phyloP scores from a whole-genome alignment of 2,888 invertebrate genomes.

The Lepetodrilus schrolli region DNA sequence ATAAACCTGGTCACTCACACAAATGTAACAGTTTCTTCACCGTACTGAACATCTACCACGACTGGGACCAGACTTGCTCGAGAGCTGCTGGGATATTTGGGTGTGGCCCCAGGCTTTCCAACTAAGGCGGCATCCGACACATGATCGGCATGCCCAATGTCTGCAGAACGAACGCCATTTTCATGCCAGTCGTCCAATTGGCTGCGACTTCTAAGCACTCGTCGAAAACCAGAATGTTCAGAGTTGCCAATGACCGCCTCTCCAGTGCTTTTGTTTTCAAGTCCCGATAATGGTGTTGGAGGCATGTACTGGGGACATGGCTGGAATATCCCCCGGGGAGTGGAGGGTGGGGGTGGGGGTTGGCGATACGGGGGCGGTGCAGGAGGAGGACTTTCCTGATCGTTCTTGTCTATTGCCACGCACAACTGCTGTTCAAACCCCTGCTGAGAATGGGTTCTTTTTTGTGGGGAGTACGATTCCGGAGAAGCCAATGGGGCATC shows the following conservation, averaged over 20 bases:
- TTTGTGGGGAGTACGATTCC: slow-evolving; percentile 46
- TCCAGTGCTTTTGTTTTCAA: neutral
- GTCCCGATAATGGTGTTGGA: neutral
- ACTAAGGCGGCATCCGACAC: neutral
- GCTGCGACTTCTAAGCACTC: neutral
- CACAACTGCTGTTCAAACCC: slow-evolving; percentile 5
- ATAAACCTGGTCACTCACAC: slow-evolving; percentile 27
- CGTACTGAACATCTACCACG: slow-evolving; percentile 34
- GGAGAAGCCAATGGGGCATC: slow-evolving; percentile 42
- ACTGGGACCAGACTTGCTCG: slow-evolving; percentile 35
- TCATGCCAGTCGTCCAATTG: neutral
- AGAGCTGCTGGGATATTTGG: neutral
- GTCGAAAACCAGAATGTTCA: neutral
- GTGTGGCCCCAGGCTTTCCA: neutral
- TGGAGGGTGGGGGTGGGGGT: neutral
- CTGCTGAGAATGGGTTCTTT: neutral
- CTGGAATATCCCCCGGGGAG: neutral
- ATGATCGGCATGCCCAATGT: neutral
- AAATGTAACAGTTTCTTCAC: slow-evolving; percentile 40
- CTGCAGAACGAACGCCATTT: neutral
- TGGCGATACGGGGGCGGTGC: neutral
- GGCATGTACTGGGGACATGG: neutral
- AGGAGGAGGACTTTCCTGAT: neutral
- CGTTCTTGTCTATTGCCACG: neutral
- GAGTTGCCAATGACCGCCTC: neutral